These are phyloP conservation scores for Pseudomugil gertrudae DNA, from an alignment of 2,797 vertebrate genomes.

Conservation along the genomic window DNA sequence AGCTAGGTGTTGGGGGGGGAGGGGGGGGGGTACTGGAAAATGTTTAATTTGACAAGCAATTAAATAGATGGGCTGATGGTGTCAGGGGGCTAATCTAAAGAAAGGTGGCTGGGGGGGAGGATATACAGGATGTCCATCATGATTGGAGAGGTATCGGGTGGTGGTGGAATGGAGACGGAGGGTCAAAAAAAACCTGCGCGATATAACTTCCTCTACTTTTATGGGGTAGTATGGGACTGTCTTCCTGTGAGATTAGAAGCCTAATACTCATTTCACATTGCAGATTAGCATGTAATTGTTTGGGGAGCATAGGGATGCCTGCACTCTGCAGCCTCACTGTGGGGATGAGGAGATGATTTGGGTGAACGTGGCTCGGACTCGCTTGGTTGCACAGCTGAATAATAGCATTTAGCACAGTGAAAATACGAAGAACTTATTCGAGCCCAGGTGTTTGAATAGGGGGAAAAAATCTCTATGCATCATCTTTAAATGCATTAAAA, in stretches of 20 bases:
- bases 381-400: slow-evolving; percentile 60
- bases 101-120: slow-evolving; percentile 48
- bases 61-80: slow-evolving; percentile 52
- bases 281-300: slow-evolving; percentile 84
- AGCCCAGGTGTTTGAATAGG: neutral
- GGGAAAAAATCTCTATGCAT: neutral
- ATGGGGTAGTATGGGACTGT: slow-evolving; percentile 68
- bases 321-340: slow-evolving; percentile 51
- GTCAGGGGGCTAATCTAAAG: slow-evolving; percentile 62
- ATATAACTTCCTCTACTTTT: slow-evolving; percentile 69
- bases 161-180: slow-evolving; percentile 48
- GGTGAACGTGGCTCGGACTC: slow-evolving; percentile 47
- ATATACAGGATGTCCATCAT: slow-evolving; percentile 21
- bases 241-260: slow-evolving; percentile 73
- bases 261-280: slow-evolving; percentile 78
- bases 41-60: slow-evolving; percentile 73
- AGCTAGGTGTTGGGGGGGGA: slow-evolving; percentile 37
- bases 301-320: slow-evolving; percentile 69
- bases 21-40: slow-evolving; percentile 47
- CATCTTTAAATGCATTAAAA: slow-evolving; percentile 18
- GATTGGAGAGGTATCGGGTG: slow-evolving; percentile 28
- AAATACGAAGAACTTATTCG: slow-evolving; percentile 58
- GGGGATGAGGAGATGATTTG: slow-evolving; percentile 48
- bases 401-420: slow-evolving; percentile 51
- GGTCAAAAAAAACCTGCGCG: slow-evolving; percentile 68